Evolutionary conservation across 2,888 invertebrate species (phyloP).

Genomic region (Unio delphinus): DNA sequence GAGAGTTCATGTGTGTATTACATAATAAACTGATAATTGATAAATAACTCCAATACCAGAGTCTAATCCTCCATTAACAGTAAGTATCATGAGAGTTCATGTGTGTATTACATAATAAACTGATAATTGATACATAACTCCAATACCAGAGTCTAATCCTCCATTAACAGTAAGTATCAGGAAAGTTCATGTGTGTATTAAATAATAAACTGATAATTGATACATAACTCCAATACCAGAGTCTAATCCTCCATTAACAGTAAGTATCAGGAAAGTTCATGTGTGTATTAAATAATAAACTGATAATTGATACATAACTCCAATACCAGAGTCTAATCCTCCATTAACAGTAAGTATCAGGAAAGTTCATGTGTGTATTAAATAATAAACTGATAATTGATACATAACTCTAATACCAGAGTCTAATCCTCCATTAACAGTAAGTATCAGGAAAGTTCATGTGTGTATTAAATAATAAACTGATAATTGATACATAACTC

Average conservation of each 20-base stretch:
- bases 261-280: slow-evolving; percentile 66
- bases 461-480: no score
- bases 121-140: no score
- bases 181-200: background rate
- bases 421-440: no score
- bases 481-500: no score
- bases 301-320: no score
- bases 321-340: no score
- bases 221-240: slow-evolving; percentile 75
- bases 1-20: background rate
- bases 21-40: background rate
- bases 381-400: no score
- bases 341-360: no score
- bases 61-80: slow-evolving; percentile 93
- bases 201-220: background rate
- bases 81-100: slow-evolving; percentile 66
- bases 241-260: slow-evolving; percentile 93
- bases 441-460: no score
- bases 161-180: slow-evolving; percentile 83
- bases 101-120: background rate
- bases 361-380: no score
- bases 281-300: background rate
- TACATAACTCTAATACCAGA: no score
- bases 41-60: slow-evolving; percentile 75
- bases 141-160: slow-evolving; percentile 86